Evolutionary conservation across 37 sponge, comb jelly and placozoan species (phyloP).

Genomic region (Halisarca cf. caerulea): DNA sequence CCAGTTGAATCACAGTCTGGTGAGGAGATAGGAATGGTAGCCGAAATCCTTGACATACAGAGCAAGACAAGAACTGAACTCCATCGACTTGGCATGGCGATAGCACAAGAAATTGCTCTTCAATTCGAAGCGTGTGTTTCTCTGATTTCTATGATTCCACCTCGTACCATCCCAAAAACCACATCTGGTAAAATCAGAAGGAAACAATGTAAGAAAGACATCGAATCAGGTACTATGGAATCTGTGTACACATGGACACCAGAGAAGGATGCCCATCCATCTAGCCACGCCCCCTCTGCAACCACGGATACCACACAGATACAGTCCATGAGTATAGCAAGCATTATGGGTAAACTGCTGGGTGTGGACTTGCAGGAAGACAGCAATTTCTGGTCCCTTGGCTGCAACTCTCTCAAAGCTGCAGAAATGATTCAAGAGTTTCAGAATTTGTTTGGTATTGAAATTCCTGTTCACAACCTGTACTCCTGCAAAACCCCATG

Average conservation of each 20-base stretch:
- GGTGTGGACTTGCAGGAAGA: not conserved
- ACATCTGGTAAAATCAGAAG: conserved; percentile 42
- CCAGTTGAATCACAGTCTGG: not conserved
- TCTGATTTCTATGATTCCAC: conserved; percentile 15
- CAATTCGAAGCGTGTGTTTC: conserved; percentile 20
- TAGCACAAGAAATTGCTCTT: conserved; percentile 11
- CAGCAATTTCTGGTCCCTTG: conserved; percentile 44
- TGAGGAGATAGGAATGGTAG: conserved; percentile 1
- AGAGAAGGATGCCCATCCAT: too few relatives aligned
- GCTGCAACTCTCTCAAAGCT: conserved; percentile 46
- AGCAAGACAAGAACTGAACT: not conserved
- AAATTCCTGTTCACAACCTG: conserved; percentile 27
- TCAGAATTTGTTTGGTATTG: conserved; percentile 20
- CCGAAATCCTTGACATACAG: not conserved
- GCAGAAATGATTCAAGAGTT: conserved; percentile 34
- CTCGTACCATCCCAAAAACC: conserved; percentile 27
- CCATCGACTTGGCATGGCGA: not conserved
- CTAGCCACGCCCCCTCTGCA: not conserved
- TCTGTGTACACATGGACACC: conserved; percentile 23
- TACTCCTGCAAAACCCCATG: conserved; percentile 27
- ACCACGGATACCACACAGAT: too few relatives aligned
- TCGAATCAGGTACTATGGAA: not conserved
- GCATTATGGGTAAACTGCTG: not conserved
- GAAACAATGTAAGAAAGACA: conserved; percentile 1
- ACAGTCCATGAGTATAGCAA: not conserved